These are phyloP conservation scores for Pithys albifrons DNA, from an alignment of 2,113 vertebrate genomes.

Conservation along the genomic window DNA sequence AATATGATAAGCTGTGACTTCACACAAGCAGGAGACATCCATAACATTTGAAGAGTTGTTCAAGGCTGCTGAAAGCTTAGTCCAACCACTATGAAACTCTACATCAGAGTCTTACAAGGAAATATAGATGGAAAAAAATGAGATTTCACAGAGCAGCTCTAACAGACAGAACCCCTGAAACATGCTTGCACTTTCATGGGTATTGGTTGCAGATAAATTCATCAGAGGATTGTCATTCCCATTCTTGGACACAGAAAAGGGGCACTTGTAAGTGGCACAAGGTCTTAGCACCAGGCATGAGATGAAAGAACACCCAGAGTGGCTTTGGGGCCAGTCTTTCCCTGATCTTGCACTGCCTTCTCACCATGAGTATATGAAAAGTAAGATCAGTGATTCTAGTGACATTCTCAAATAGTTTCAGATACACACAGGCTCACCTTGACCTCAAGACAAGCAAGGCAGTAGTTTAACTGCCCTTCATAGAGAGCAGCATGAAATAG, in stretches of 20 bases:
- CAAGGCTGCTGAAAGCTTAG: background rate
- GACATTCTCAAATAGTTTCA: background rate
- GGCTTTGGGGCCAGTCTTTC: background rate
- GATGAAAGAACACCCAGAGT: background rate
- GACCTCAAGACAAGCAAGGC: background rate
- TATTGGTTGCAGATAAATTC: background rate
- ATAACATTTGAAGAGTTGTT: background rate
- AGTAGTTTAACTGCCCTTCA: background rate
- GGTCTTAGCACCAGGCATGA: background rate
- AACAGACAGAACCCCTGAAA: background rate
- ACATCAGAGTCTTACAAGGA: background rate
- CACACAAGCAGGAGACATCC: background rate
- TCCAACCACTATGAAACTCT: background rate
- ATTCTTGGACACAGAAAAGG: fast-evolving
- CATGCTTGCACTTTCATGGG: too few species aligned
- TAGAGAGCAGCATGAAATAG: background rate
- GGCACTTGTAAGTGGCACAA: background rate
- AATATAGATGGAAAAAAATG: background rate
- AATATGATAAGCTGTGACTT: background rate
- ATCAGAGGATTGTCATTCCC: background rate
- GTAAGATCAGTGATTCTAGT: background rate
- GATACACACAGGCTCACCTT: background rate
- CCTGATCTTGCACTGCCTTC: background rate
- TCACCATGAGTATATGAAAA: background rate
- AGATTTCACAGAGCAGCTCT: background rate